Evolutionary conservation across 2,888 invertebrate genomes (phyloP).

Genomic region (Bursaphelenchus okinawaensis): DNA sequence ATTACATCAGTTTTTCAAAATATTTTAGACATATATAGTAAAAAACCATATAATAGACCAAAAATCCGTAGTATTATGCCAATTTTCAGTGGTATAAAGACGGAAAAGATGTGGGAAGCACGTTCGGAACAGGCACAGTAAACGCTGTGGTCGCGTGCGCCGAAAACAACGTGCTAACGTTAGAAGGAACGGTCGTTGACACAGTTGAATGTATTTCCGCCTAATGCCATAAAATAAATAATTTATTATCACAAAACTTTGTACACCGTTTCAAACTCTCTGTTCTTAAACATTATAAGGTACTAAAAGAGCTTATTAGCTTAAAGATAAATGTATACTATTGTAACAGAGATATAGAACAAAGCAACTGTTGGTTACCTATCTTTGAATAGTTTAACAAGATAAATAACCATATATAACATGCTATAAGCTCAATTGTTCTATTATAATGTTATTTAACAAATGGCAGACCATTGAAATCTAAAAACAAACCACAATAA

Average conservation of each 20-base stretch:
- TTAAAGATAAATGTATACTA: no score
- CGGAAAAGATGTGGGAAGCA: constrained; percentile 9
- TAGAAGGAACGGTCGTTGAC: constrained; percentile 11
- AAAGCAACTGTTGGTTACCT: no score
- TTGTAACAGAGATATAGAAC: no score
- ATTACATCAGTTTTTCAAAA: not conserved
- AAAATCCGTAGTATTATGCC: no score
- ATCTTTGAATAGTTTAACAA: no score
- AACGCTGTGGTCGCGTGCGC: constrained; percentile 9
- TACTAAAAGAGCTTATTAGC: not conserved
- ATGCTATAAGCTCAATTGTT: no score
- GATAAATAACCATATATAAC: no score
- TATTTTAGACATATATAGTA: no score
- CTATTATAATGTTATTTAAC: no score
- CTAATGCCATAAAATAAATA: constrained; percentile 2
- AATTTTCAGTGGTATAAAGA: not conserved
- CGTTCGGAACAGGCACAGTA: constrained; percentile 19
- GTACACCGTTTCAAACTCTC: not conserved
- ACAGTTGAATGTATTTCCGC: constrained; percentile 16
- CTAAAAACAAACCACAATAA: no score
- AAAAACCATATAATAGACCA: no score
- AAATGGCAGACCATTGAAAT: no score
- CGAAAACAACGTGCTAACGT: constrained; percentile 8
- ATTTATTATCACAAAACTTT: not conserved
- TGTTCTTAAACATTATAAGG: not conserved